These are phyloP conservation scores for Reticulitermes speratus DNA, from an alignment of 1,140 invertebrate genomes.

Conservation along the genomic window DNA sequence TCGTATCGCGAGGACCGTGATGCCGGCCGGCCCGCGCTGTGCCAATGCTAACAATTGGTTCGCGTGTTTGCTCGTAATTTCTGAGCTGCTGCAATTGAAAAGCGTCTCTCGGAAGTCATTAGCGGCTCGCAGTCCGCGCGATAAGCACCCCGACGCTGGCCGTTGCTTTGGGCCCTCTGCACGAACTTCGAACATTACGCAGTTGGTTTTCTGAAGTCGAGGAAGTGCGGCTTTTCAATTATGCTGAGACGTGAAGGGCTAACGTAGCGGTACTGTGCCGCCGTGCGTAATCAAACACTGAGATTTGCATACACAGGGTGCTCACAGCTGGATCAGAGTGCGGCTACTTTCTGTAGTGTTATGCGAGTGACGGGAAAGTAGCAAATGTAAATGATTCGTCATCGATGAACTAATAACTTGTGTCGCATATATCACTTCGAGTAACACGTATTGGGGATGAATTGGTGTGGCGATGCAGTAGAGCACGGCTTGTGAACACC, in stretches of 20 bases:
- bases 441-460: no score
- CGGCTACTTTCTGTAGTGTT: no score
- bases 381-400: no score
- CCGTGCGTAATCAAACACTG: background rate
- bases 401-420: no score
- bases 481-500: no score
- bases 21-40: constrained; percentile 15
- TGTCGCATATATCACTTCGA: no score
- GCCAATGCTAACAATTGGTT: constrained; percentile 31
- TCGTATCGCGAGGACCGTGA: background rate
- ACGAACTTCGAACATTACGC: constrained; percentile 9
- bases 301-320: background rate
- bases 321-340: background rate
- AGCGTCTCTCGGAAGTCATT: constrained; percentile 32
- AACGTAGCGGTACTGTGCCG: background rate
- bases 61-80: constrained; percentile 31
- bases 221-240: background rate
- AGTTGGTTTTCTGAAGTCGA: background rate
- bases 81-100: constrained; percentile 31
- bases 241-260: background rate
- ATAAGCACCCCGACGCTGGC: constrained; percentile 13
- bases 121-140: constrained; percentile 27
- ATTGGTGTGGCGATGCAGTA: no score
- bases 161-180: background rate
- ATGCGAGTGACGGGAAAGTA: no score